Evolutionary conservation across 2,113 vertebrate genomes (phyloP).

Genomic region (Colistium nudipinnis): DNA sequence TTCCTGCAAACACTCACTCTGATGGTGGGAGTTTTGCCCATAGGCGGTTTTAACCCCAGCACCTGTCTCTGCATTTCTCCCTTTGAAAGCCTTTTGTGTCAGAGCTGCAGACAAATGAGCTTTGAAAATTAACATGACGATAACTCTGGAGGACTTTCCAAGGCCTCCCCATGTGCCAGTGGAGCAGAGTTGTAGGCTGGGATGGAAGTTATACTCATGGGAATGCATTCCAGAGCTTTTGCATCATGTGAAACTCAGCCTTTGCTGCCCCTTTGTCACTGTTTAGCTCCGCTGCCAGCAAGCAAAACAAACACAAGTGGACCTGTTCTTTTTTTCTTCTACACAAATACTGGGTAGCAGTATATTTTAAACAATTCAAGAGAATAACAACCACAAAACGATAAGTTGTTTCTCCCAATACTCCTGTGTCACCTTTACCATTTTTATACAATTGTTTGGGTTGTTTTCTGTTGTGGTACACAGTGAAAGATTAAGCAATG

Average conservation of each 20-base stretch:
- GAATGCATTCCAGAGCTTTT: conserved; percentile 73
- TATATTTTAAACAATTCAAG: no score
- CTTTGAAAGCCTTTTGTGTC: conserved; percentile 2
- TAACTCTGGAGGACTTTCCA: conserved; percentile 29
- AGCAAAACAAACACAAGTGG: conserved; percentile 46
- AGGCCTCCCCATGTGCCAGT: conserved; percentile 45
- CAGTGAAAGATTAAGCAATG: no score
- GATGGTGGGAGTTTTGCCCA: background rate
- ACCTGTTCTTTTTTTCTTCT: background rate
- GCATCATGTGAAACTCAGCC: conserved; percentile 78
- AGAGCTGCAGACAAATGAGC: conserved; percentile 42
- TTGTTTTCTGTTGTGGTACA: background rate
- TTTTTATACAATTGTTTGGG: background rate
- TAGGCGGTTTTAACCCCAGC: conserved; percentile 5
- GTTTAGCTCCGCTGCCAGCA: conserved; percentile 39
- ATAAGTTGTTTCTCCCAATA: background rate
- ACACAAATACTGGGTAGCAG: background rate
- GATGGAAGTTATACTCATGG: conserved; percentile 54
- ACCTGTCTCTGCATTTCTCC: conserved; percentile 42
- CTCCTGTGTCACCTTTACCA: background rate
- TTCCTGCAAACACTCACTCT: conserved; percentile 24
- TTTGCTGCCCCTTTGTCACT: conserved; percentile 55
- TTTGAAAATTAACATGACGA: conserved; percentile 23
- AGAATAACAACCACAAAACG: conserved; percentile 1
- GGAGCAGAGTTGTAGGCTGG: conserved; percentile 38